These are phyloP conservation scores for Pagrus major DNA, from an alignment of 2,113 vertebrate species.

Conservation along the genomic window DNA sequence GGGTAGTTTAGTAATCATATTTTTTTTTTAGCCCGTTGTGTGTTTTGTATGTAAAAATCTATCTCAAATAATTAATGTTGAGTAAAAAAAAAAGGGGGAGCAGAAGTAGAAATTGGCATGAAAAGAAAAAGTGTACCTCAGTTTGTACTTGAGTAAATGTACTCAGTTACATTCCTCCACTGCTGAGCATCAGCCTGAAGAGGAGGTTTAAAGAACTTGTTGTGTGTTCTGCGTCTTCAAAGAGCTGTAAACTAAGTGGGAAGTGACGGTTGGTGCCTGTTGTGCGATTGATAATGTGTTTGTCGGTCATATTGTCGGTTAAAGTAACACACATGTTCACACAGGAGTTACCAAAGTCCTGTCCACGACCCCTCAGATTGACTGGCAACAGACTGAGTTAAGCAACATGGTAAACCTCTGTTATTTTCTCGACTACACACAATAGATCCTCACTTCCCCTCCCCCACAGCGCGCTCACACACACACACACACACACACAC, in stretches of 20 bases:
- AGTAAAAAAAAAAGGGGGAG: neutral
- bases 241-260: constrained; percentile 1
- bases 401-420: constrained; percentile 47
- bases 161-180: neutral
- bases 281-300: neutral
- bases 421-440: constrained; percentile 55
- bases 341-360: neutral
- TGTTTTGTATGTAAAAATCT: neutral
- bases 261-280: neutral
- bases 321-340: neutral
- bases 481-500: constrained; percentile 32
- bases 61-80: neutral
- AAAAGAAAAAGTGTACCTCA: neutral
- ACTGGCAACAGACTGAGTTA: constrained; percentile 34
- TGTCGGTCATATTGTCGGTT: too few species aligned
- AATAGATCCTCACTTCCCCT: constrained; percentile 50
- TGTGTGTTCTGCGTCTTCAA: neutral
- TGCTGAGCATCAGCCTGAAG: neutral
- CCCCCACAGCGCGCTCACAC: constrained; percentile 53
- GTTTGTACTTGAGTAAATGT: neutral
- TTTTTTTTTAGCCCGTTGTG: neutral
- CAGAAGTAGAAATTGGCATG: neutral
- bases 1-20: neutral
- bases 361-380: neutral
- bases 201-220: neutral